Base-by-base conservation (phyloP, 1,140 invertebrate species). In the Drosophila punjabiensis region DNA sequence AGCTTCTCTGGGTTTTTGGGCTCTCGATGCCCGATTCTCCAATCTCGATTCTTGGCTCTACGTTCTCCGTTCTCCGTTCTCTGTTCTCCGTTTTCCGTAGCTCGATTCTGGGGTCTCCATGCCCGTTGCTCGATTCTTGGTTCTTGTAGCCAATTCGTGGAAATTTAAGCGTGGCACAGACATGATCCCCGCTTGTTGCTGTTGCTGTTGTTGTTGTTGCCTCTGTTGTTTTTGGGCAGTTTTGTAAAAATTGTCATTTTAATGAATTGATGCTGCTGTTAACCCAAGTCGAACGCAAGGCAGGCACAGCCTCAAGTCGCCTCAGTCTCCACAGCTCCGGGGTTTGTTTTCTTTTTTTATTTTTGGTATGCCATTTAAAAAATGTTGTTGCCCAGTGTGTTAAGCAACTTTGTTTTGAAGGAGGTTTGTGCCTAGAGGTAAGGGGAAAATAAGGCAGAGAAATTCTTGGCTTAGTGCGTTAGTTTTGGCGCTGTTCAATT, bases 221-320 rank as follows among this genome's bases (percentile, higher is more conserved):
- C 82, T 69, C 83, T 85, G 82, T 89, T 89, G 73, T 89, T 89
- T 89, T 89, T 85, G 86, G 86, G 86, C 86, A 89, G 86, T 90
- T 89, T 89, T 89, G 86, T 89, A 89, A 89, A 90, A 90, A 90
- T 90, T 90, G 86, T 90, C 86, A 90, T 90, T 90, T 90, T 90
- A 90, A 90, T 90, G 86, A 90, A 90, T 90, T 90, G 87, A 90
- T 89, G 86, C 86, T 89, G 86, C 86, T 90, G 87, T 86, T 90
- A 90, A 89, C 70, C 78, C 70, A 81, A 81, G 67, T 77, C 77
- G 55, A 70, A 70, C 58, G 68, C 68, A 76, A 63, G 73, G 71
- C 37, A 79, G 77, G 43, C 43, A 45, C 60, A 56, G 30, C 50
- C 50, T n/a, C 24, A 16, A 30, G 33, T 48, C 41, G 35, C 55